Conservation (phyloP, 37 sponge, comb jelly and placozoan species). For the Chondrilla cf. caribensis region DNA sequence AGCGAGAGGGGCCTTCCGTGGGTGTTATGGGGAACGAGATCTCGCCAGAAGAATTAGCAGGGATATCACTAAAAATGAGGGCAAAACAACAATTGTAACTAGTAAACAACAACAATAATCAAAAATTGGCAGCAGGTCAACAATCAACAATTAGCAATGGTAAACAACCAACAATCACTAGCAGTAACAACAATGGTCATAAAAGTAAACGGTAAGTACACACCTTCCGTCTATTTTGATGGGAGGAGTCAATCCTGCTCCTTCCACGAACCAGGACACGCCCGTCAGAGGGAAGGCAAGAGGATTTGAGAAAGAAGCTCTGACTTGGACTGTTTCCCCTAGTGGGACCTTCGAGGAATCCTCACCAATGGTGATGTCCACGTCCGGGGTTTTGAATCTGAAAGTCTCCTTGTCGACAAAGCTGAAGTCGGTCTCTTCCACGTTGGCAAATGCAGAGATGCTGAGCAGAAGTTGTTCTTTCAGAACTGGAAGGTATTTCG, state of each 20-base stretch:
- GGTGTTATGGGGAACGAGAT: neutral
- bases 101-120: too few relatives aligned
- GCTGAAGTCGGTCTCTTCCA: conserved; percentile 23
- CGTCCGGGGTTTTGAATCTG: neutral
- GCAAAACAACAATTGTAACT: too few relatives aligned
- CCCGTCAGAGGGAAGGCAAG: conserved; percentile 36
- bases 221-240: conserved; percentile 3
- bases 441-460: conserved; percentile 28
- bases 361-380: neutral
- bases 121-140: too few relatives aligned
- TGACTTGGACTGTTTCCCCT: conserved; percentile 20
- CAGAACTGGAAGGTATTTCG: conserved; percentile 14
- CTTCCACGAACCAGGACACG: conserved; percentile 40
- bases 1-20: neutral
- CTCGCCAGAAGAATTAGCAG: neutral
- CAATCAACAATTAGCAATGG: too few relatives aligned
- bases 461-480: conserved; percentile 36
- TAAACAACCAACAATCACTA: too few relatives aligned
- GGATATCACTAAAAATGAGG: neutral
- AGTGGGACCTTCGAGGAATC: neutral
- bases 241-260: conserved; percentile 36
- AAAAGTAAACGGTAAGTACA: too few relatives aligned
- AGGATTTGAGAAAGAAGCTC: conserved; percentile 38
- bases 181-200: too few relatives aligned
- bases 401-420: conserved; percentile 15